phyloP scores from a whole-genome alignment of 2,113 vertebrate species.

The Ifrita kowaldi region DNA sequence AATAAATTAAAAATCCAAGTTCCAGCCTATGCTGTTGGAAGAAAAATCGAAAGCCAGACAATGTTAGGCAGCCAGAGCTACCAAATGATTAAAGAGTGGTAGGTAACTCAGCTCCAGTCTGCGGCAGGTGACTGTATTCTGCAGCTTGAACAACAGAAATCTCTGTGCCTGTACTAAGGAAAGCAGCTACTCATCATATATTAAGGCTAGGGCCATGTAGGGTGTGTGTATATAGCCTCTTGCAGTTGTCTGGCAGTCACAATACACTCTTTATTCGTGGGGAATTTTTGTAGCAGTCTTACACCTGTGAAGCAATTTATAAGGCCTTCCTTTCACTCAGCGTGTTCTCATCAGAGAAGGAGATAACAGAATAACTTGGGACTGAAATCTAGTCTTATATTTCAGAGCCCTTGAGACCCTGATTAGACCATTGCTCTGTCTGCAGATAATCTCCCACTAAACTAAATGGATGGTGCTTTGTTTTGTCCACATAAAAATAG shows the following conservation, averaged over 20 bases:
- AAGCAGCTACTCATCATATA: background rate
- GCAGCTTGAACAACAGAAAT: background rate
- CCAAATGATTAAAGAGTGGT: background rate
- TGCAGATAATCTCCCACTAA: conserved; percentile 33
- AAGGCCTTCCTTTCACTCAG: background rate
- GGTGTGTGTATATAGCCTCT: background rate
- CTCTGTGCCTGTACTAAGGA: background rate
- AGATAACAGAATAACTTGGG: conserved; percentile 13
- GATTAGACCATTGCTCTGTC: conserved; percentile 20
- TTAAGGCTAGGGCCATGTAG: background rate
- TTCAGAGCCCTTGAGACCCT: background rate
- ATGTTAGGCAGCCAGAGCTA: background rate
- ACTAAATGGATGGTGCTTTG: conserved; percentile 42
- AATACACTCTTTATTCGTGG: background rate
- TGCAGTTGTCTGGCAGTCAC: background rate
- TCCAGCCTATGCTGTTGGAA: background rate
- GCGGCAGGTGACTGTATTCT: background rate
- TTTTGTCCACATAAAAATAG: conserved; percentile 43
- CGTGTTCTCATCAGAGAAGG: background rate
- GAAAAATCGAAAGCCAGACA: conserved; percentile 5
- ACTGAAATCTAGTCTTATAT: conserved; percentile 45
- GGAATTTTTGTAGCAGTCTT: background rate
- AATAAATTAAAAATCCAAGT: conserved; percentile 22
- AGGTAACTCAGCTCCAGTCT: background rate
- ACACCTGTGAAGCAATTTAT: background rate